Evolutionary conservation across 2,797 vertebrate species (phyloP).

Genomic region (Myotis vivesi): DNA sequence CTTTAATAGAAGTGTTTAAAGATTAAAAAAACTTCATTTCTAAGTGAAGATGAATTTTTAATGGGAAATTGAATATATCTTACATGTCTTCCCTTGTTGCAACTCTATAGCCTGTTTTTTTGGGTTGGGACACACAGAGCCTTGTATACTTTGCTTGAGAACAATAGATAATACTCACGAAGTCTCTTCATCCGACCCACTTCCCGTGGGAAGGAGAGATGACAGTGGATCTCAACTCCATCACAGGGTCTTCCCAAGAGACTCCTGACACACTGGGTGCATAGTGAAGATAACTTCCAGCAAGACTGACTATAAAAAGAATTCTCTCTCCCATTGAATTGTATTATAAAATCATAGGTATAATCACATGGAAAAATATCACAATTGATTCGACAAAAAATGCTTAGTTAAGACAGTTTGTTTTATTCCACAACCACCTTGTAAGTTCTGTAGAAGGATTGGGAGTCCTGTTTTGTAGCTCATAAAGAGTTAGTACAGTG

Average conservation of each 20-base stretch:
- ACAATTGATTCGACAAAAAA: slow-evolving; percentile 26
- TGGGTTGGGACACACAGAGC: neutral
- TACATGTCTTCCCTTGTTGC: neutral
- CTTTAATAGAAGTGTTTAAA: neutral
- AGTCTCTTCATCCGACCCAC: neutral
- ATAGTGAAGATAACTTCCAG: slow-evolving; percentile 57
- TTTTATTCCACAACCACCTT: neutral
- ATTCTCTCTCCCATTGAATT: slow-evolving; percentile 41
- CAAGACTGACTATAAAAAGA: slow-evolving; percentile 53
- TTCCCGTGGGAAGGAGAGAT: neutral
- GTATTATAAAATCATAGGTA: slow-evolving; percentile 46
- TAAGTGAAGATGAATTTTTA: neutral
- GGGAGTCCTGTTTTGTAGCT: neutral
- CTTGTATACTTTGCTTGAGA: slow-evolving; percentile 7
- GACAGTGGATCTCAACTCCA: neutral
- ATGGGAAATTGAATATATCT: neutral
- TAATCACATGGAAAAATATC: slow-evolving; percentile 19
- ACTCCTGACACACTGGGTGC: neutral
- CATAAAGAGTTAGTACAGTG: neutral
- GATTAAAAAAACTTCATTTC: neutral
- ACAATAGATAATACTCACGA: neutral
- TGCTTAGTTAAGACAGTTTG: neutral
- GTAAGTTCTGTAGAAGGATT: neutral
- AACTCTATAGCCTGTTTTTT: neutral
- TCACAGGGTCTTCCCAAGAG: slow-evolving; percentile 9